Percentiles rank a stretch among this genome's conserved stretches.
These are phyloP conservation scores for Micrasema minimum DNA, from an alignment of 1,140 invertebrate genomes.

Conservation along the genomic window DNA sequence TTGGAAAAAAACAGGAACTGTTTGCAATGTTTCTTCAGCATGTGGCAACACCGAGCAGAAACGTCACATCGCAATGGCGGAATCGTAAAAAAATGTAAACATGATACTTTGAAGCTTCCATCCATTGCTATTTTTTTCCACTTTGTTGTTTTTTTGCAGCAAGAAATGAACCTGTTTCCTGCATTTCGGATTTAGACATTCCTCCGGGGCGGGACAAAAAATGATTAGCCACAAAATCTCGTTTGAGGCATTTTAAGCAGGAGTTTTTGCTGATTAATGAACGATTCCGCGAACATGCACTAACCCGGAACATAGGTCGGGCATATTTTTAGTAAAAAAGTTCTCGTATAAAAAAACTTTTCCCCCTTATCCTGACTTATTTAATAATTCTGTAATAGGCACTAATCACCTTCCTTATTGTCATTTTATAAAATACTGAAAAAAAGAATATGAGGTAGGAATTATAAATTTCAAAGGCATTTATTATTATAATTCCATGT, in stretches of 20 bases:
- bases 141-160: slow-evolving; percentile 22
- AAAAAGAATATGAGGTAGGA: no score
- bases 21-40: slow-evolving; percentile 3
- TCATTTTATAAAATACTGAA: no score
- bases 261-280: slow-evolving; percentile 49
- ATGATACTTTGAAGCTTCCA: slow-evolving; percentile 47
- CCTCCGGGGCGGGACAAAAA: slow-evolving; percentile 46
- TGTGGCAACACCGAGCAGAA: slow-evolving; percentile 33
- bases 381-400: no score
- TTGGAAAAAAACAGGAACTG: slow-evolving; percentile 2
- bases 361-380: no score
- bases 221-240: slow-evolving; percentile 41
- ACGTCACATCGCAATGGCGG: slow-evolving; percentile 31
- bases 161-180: slow-evolving; percentile 48
- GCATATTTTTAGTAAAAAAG: slow-evolving; percentile 6
- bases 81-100: slow-evolving; percentile 36
- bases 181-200: slow-evolving; percentile 44
- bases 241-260: slow-evolving; percentile 36
- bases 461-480: no score
- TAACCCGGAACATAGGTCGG: slow-evolving; percentile 28
- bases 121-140: slow-evolving; percentile 38
- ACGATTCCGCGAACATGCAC: slow-evolving; percentile 27
- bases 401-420: no score
- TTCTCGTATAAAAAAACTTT: no score
- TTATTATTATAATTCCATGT: no score